Evolutionary conservation across 2,888 invertebrate species (phyloP).

Genomic region (Scaptomyza cyrtandrae): DNA sequence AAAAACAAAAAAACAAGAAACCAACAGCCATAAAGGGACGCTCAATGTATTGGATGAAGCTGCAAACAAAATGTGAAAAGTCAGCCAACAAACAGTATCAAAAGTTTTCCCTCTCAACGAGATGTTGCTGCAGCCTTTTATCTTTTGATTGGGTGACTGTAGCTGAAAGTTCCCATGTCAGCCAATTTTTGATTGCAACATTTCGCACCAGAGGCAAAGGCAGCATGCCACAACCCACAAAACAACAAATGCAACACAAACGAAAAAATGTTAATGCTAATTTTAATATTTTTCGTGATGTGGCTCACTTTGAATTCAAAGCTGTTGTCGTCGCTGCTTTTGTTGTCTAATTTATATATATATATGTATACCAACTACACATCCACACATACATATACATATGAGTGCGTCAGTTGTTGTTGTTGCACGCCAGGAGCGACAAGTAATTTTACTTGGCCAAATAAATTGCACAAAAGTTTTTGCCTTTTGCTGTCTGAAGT

Average conservation of each 20-base stretch:
- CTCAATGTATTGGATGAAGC: slow-evolving; percentile 43
- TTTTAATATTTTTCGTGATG: slow-evolving; percentile 84
- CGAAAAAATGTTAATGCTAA: slow-evolving; percentile 76
- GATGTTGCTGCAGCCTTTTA: slow-evolving; percentile 52
- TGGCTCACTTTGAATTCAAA: slow-evolving; percentile 67
- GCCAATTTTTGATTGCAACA: slow-evolving; percentile 77
- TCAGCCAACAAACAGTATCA: slow-evolving; percentile 62
- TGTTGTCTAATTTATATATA: slow-evolving; percentile 61
- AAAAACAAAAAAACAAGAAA: slow-evolving; percentile 48
- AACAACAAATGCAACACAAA: slow-evolving; percentile 36
- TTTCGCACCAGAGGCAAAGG: slow-evolving; percentile 72
- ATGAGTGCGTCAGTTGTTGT: slow-evolving; percentile 46
- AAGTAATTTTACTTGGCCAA: slow-evolving; percentile 82
- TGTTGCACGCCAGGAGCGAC: slow-evolving; percentile 74
- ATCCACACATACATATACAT: slow-evolving; percentile 8
- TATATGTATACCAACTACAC: slow-evolving; percentile 10
- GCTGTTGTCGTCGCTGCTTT: slow-evolving; percentile 56
- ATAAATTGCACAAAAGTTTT: slow-evolving; percentile 82
- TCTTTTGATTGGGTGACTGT: slow-evolving; percentile 46
- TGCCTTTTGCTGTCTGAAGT: slow-evolving; percentile 48
- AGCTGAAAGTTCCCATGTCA: slow-evolving; percentile 8
- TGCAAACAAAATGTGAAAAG: slow-evolving; percentile 54
- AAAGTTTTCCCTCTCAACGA: slow-evolving; percentile 54
- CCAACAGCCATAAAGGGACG: slow-evolving; percentile 50
- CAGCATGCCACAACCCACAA: slow-evolving; percentile 18